phyloP scores from a whole-genome alignment of 2,797 vertebrate genomes.

The Pristis pectinata region DNA sequence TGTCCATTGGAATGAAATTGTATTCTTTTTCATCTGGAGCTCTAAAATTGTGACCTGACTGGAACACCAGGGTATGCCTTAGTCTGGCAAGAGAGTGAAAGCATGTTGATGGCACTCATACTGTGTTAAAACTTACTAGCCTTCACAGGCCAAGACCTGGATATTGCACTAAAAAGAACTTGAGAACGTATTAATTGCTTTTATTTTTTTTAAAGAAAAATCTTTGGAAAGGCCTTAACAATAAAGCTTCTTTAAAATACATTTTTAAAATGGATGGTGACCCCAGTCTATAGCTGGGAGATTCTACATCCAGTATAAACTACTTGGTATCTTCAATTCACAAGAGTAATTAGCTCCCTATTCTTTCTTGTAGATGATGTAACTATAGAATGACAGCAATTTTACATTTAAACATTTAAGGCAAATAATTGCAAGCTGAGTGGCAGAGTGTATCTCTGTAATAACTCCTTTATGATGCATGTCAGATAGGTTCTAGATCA shows the following conservation, averaged over 20 bases:
- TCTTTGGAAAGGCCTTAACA: background rate
- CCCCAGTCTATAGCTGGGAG: too few relatives aligned
- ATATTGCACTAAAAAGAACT: background rate
- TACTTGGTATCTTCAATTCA: background rate
- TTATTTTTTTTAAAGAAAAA: background rate
- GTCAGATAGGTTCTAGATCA: too few relatives aligned
- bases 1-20: background rate
- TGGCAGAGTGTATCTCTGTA: too few relatives aligned
- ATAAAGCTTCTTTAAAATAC: background rate
- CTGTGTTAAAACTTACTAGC: background rate
- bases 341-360: background rate
- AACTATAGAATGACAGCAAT: too few relatives aligned
- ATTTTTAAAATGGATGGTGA: background rate
- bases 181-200: background rate
- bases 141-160: background rate
- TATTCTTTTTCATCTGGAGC: background rate
- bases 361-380: too few relatives aligned
- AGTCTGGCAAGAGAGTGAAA: background rate
- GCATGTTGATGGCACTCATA: background rate
- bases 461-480: too few relatives aligned
- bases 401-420: too few relatives aligned
- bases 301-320: background rate
- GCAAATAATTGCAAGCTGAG: too few relatives aligned
- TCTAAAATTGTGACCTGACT: background rate
- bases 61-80: background rate